Evolutionary conservation across 30 jellyfish, hydroid and myxozoan species (phyloP), one percentile per base, ranked within the genome.

Genomic region (Sanderia malayensis): DNA sequence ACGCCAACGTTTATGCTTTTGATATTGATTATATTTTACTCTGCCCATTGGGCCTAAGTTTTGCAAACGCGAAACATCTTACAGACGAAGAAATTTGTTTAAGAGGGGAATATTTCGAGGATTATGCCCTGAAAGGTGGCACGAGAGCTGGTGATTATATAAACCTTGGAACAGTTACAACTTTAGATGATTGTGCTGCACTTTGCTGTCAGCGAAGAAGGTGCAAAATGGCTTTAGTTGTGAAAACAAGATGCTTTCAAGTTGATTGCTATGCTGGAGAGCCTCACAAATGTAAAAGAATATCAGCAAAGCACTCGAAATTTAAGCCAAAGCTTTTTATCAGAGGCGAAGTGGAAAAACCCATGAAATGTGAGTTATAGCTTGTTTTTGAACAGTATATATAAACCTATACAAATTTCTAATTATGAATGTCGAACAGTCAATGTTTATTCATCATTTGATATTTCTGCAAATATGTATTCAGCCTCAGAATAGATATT

Each of bases 61-160:
- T 37, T 32, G 88, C 62, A 53, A 47, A 31, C 57, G 88, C 73
- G 22, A 52, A 22, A 1, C 58, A 61, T 15, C 74, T 66, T 9
- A 15, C 91, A 10, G 78, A 67, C 0, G 32, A 11, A 11, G 83
- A 79, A 30, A 66, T 79, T 52, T 79, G 91, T 49, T 25, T 46
- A 53, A 78, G 82, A 29, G 97, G 97, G 6, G 95, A 81, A 73
- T 81, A 81, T 45, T 71, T 67, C n/a, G 85, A 78, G 65, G 97
- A 94, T 46, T 89, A 65, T 62, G 92, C 95, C 3, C 47, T 89
- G 19, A 71, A 73, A 31, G 97, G 97, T 10, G 97, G 95, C 46
- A 34, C 81, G 29, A 89, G 68, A 67, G 97, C 97, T 13, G 97
- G 97, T 24, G 71, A 66, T 25, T 89, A 82, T 70, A 74, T 34